Conservation (phyloP, 1,140 invertebrate species). For the Papilio dardanus region DNA sequence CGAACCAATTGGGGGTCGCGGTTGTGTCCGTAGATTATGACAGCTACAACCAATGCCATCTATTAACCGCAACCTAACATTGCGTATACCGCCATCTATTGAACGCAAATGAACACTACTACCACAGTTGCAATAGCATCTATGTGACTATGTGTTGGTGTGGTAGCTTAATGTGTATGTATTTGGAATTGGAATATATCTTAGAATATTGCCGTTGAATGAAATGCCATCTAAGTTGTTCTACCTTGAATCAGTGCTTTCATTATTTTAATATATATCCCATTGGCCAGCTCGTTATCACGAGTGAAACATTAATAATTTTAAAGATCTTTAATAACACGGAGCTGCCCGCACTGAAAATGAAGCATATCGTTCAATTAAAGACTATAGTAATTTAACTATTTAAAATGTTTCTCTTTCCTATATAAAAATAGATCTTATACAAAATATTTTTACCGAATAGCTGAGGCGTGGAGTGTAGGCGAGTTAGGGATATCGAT, state of each 20-base stretch:
- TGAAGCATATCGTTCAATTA: conserved; percentile 79
- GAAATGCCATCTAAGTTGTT: not conserved
- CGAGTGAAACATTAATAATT: not conserved
- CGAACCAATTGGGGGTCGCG: not conserved
- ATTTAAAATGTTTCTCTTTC: conserved; percentile 75
- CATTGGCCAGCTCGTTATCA: not conserved
- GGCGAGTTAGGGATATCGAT: conserved; percentile 49
- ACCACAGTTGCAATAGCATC: not conserved
- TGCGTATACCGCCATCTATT: no score
- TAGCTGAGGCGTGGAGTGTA: conserved; percentile 51
- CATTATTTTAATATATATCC: not conserved
- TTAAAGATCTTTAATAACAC: conserved; percentile 44
- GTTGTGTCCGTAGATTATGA: no score
- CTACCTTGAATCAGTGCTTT: conserved; percentile 2
- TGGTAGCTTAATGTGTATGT: no score
- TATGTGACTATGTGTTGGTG: no score
- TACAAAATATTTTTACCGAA: conserved; percentile 74
- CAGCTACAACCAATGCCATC: no score
- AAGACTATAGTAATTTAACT: conserved; percentile 77
- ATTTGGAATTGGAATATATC: conserved; percentile 32
- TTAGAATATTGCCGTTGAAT: not conserved
- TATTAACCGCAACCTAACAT: not conserved
- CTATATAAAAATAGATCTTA: conserved; percentile 79
- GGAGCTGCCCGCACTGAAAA: conserved; percentile 76
- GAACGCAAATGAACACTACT: no score